Conservation (phyloP, 2,797 vertebrate genomes). For the Limosa lapponica region DNA sequence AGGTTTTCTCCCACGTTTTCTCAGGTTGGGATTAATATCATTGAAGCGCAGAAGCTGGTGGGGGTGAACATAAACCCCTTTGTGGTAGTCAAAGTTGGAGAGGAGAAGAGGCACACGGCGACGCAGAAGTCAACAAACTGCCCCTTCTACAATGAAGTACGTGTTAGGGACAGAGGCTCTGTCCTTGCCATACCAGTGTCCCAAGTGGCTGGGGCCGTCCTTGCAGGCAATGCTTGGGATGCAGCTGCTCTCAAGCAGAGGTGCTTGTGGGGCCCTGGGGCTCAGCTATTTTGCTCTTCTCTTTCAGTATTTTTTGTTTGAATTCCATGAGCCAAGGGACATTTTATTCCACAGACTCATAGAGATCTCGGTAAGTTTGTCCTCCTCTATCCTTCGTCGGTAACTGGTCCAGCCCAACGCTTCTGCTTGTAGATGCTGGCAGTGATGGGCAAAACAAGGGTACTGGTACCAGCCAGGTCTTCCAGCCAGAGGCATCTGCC, state of each 20-base stretch:
- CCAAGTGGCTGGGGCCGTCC: background rate
- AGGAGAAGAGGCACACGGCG: constrained; percentile 85
- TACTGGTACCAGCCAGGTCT: background rate
- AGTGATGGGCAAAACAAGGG: background rate
- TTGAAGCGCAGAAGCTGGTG: constrained; percentile 91
- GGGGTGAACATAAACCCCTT: constrained; percentile 95
- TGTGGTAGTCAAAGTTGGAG: constrained; percentile 86
- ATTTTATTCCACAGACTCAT: constrained; percentile 90
- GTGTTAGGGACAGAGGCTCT: background rate
- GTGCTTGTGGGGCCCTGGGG: background rate
- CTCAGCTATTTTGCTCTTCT: constrained; percentile 16
- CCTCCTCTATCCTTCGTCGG: background rate
- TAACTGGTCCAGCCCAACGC: background rate
- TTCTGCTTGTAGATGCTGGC: background rate
- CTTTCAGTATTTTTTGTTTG: constrained; percentile 92
- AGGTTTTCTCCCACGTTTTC: background rate
- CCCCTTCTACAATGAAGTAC: constrained; percentile 92
- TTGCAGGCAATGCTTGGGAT: background rate
- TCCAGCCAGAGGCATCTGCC: background rate
- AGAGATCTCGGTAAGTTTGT: constrained; percentile 87
- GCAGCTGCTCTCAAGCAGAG: background rate
- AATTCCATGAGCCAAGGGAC: constrained; percentile 88
- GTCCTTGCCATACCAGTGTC: accelerated
- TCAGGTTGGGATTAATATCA: constrained; percentile 89
- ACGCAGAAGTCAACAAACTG: constrained; percentile 93